Evolutionary conservation across 1,140 invertebrate species (phyloP).

Genomic region (Callitettix versicolor): DNA sequence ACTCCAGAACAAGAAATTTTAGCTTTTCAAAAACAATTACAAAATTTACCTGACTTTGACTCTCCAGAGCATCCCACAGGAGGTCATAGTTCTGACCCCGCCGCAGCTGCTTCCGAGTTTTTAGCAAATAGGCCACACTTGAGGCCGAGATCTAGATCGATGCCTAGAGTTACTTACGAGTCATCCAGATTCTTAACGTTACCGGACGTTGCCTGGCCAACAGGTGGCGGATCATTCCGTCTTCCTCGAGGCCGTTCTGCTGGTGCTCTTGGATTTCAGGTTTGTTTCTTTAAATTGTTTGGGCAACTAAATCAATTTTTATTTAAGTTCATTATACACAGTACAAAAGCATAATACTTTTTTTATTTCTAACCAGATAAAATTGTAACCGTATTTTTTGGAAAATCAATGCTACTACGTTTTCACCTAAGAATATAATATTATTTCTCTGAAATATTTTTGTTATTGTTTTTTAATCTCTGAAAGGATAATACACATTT

Average conservation of each 20-base stretch:
- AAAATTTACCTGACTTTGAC: constrained; percentile 41
- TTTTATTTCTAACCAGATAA: constrained; percentile 1
- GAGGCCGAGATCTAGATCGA: constrained; percentile 39
- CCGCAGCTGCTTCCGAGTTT: constrained; percentile 26
- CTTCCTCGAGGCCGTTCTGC: constrained; percentile 29
- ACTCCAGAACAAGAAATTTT: constrained; percentile 40
- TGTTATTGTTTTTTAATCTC: no score
- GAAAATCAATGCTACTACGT: no score
- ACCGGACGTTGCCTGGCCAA: constrained; percentile 26
- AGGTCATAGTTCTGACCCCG: constrained; percentile 17
- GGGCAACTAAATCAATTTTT: not conserved
- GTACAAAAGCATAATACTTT: not conserved
- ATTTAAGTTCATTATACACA: not conserved
- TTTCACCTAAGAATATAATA: no score
- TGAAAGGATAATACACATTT: no score
- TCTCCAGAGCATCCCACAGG: constrained; percentile 27
- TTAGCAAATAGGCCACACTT: constrained; percentile 26
- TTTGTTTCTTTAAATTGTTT: not conserved
- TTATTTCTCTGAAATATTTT: no score
- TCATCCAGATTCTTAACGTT: constrained; percentile 33
- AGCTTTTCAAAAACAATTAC: constrained; percentile 41
- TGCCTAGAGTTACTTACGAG: constrained; percentile 37
- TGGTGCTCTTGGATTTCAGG: constrained; percentile 25
- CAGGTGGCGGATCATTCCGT: constrained; percentile 22
- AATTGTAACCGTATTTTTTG: no score